Evolutionary conservation across 2,797 vertebrate genomes (phyloP), one percentile per base, ranked within the genome.

Genomic region (Sus cebifrons): DNA sequence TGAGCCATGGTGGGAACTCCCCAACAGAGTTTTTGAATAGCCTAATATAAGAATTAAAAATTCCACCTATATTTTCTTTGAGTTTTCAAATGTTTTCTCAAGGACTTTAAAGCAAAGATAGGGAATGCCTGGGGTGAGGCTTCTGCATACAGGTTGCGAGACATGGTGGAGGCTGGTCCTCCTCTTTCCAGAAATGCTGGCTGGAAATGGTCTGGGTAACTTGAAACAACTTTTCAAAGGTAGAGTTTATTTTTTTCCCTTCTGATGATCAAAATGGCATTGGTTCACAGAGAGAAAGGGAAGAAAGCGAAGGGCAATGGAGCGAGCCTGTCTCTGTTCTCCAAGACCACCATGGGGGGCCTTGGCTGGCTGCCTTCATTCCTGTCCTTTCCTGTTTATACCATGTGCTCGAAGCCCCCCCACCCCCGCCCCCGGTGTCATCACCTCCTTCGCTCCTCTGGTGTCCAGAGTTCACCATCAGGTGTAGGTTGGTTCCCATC

Each of bases 71-170:
- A 1, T n/a, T 25, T 68, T 68, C n/a, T n/a, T 14, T 15, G 21
- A 68, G 62, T 58, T 75, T 58, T 52, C 25, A 3, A 52, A 20
- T n/a, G n/a, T 75, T 40, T 74, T 20, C 67, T 68, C n/a, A 18
- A 58, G 60, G 1, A n/a, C 40, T 17, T 64, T 5, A 2, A 16
- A 56, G 12, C 44, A 12, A 18, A 7, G 17, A 14, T 18, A 2
- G 23, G 16, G 71, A 44, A 5, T 1, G 12, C 25, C 15, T 0
- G 0, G 44, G 68, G 16, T 5, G 10, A 32, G 17, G 32, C 29
- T 56, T 40, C 20, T 32, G 16, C 20, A 12, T 27, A 62, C 14
- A 32, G 58, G 25, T 6, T 3, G 3, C 56, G 49, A 70, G 56
- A 74, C 44, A 29, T 18, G 2, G 12, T 23, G 29, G 7, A 32